Conservation (phyloP, 2,888 invertebrate species). For the Troides helena region DNA sequence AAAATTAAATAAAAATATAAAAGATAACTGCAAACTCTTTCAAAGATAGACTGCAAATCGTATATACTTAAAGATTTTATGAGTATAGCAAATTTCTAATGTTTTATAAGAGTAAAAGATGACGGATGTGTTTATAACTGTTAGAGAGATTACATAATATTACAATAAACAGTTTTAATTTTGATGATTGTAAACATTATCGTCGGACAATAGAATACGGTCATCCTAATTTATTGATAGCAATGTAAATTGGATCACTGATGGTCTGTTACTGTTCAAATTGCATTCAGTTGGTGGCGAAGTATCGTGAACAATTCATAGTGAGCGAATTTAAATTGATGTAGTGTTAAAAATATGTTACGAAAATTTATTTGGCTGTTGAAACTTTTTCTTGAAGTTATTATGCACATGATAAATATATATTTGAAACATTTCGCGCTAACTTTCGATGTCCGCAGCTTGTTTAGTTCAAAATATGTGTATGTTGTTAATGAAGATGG, state of each 20-base stretch:
- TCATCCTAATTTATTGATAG: constrained; percentile 5
- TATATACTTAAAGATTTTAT: no score
- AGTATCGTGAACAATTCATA: constrained; percentile 12
- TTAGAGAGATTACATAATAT: constrained; percentile 16
- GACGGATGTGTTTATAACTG: constrained; percentile 8
- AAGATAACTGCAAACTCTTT: no score
- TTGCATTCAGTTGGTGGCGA: constrained; percentile 5
- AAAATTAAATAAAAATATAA: no score
- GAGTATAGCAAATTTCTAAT: no score
- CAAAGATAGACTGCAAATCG: no score
- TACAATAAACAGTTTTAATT: constrained; percentile 17
- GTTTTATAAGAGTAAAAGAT: not conserved
- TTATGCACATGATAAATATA: constrained; percentile 12
- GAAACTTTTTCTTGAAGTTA: constrained; percentile 16
- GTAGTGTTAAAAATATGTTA: constrained; percentile 6
- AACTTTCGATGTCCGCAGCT: constrained; percentile 7
- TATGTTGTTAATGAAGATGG: constrained; percentile 18
- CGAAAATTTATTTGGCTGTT: constrained; percentile 13
- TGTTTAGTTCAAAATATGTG: constrained; percentile 9
- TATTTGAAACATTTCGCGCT: constrained; percentile 11
- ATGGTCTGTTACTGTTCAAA: not conserved
- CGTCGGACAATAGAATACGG: constrained; percentile 14
- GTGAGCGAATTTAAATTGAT: not conserved
- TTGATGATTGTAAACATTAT: constrained; percentile 14
- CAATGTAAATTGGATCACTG: constrained; percentile 12